Evolutionary conservation across 2,113 vertebrate genomes (phyloP), one percentile per base, ranked within the genome.

Genomic region (Smithornis capensis): DNA sequence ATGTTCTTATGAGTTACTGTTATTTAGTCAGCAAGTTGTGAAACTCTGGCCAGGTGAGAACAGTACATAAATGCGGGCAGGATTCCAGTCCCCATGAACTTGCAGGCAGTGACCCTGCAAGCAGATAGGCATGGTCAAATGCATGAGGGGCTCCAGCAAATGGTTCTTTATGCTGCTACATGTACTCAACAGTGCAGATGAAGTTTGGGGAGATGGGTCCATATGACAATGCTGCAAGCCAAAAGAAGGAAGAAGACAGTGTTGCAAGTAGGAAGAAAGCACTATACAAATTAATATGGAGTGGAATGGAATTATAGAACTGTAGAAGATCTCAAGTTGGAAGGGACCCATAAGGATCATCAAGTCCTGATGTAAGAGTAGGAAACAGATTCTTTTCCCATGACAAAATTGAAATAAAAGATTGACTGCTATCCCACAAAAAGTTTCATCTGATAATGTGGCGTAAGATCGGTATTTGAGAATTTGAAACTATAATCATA

Each of bases 11-110:
- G 38, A 81, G 85, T 90, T 92, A 14, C 87, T 87, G 83, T 19
- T 92, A 49, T 84, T 95, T 64, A 87, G 73, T 75, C 83, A 75
- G 73, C 64, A 86, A 79, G 63, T 50, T 74, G 92, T 70, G 79
- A 88, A 95, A 92, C 11, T 4, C 71, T 74, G 8, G 0, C 83
- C 88, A 96, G 93, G 95, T 96, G 89, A 95, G 81, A 96, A 87
- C 9, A n/a, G 90, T 59, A 75, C 94, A 87, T 27, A 79, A 50
- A 27, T 7, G 35, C 56, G 87, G 60, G 50, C n/a, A 45, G 33
- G 44, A n/a, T 21, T 38, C 35, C 56, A 63, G 42, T 14, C 8
- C 17, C 24, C 42, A 65, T 35, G 75, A 81, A 80, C 19, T 1
- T 71, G 63, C 27, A n/a, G 37, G 62, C 70, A 83, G 19, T 4